Conservation (phyloP, 2,888 invertebrate species). For the Tromatobia lineatoria region DNA sequence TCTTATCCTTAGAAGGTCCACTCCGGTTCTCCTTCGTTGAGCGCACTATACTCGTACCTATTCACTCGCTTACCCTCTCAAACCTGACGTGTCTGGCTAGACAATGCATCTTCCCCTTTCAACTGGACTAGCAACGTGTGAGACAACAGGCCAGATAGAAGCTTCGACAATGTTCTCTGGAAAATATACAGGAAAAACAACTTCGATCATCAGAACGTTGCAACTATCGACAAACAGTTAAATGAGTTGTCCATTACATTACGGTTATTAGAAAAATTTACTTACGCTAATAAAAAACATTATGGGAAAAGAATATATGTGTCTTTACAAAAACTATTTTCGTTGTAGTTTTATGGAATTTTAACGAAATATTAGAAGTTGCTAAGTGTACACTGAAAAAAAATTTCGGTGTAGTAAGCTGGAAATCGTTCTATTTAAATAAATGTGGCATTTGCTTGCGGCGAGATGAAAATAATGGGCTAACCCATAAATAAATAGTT, state of each 20-base stretch:
- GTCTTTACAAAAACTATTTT: neutral
- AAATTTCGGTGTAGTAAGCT: too few species aligned
- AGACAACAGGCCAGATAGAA: slow-evolving; percentile 49
- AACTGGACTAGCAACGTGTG: slow-evolving; percentile 16
- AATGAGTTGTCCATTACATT: neutral
- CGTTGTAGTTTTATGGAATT: neutral
- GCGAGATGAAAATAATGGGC: too few species aligned
- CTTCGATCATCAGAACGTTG: neutral
- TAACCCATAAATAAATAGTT: too few species aligned
- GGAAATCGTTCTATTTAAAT: too few species aligned
- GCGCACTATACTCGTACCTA: slow-evolving; percentile 39
- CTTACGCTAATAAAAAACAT: neutral
- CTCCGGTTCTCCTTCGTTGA: slow-evolving; percentile 37
- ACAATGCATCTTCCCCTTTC: slow-evolving; percentile 57
- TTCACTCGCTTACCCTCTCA: slow-evolving; percentile 39
- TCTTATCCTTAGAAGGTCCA: slow-evolving; percentile 34
- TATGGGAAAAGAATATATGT: neutral
- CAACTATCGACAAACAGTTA: neutral
- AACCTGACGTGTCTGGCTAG: slow-evolving; percentile 48
- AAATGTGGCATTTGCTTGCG: too few species aligned
- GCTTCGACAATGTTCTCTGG: neutral
- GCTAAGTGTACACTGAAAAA: too few species aligned
- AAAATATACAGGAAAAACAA: neutral
- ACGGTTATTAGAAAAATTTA: neutral
- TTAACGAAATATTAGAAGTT: neutral